phyloP scores from a whole-genome alignment of 1,140 invertebrate genomes.

The Tenebrio molitor region DNA sequence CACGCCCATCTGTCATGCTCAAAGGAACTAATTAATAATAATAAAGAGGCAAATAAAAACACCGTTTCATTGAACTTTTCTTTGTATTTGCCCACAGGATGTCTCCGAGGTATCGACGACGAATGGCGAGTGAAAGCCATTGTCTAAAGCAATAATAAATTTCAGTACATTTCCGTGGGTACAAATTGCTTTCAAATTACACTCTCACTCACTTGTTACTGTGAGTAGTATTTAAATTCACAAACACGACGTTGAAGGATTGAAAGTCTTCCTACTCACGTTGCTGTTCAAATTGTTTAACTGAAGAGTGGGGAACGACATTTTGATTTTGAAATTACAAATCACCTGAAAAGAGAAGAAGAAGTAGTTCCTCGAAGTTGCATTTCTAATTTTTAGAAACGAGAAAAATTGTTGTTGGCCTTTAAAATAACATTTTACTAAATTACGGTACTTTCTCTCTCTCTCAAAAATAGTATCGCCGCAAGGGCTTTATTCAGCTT shows the following conservation, averaged over 20 bases:
- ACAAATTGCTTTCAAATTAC: constrained; percentile 29
- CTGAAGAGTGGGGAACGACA: no score
- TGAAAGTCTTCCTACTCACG: no score
- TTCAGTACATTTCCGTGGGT: constrained; percentile 20
- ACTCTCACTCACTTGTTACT: constrained; percentile 12
- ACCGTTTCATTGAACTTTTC: constrained; percentile 26
- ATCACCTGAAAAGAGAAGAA: no score
- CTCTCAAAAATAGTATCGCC: no score
- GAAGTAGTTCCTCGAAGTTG: no score
- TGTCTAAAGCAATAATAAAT: constrained; percentile 14
- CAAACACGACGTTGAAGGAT: not conserved
- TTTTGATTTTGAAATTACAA: no score
- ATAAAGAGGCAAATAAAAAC: constrained; percentile 14
- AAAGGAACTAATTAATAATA: constrained; percentile 13
- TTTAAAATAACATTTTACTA: no score
- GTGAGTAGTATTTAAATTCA: not conserved
- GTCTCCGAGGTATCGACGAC: not conserved
- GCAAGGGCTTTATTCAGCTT: no score
- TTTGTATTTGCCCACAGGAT: constrained; percentile 12
- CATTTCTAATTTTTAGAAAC: no score
- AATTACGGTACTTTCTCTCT: no score
- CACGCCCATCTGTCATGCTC: constrained; percentile 8
- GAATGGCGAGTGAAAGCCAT: constrained; percentile 18
- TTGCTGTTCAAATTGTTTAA: no score
- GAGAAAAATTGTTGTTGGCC: no score